Evolutionary conservation across 2,113 vertebrate genomes (phyloP), one percentile per base, ranked within the genome.

Genomic region (Phyllostomus hastatus): DNA sequence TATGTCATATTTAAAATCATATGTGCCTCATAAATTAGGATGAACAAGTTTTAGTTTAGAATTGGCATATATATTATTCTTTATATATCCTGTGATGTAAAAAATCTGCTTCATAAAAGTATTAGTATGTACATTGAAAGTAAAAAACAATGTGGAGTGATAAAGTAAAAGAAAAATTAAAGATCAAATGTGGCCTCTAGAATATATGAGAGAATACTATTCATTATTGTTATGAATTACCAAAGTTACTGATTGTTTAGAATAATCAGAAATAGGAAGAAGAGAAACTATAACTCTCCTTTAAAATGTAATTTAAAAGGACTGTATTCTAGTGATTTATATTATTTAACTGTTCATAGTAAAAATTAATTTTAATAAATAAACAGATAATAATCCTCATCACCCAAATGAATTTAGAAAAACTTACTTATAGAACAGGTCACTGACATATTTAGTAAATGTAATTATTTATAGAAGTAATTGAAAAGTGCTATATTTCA

Each of bases 401-500:
- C 43, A 75, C 43, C 26, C 10, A 96, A 43, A 83, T 69, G 48
- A 90, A 75, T 94, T 94, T 54, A 67, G 54, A 91, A 95, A 93
- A 73, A 26, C 35, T 33, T 92, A 87, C 28, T 92, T 61, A 78
- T 46, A 93, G 26, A 59, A 95, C 0, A 97, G 61, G 64, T 84
- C 76, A 94, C 15, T 96, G 81, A 75, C 35, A 88, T 64, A 87
- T 93, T 94, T 64, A 88, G 35, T 75, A 94, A 97, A 90, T 16
- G 46, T 50, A 72, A 79, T 92, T 94, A 92, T 48, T 95, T 94
- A 95, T 61, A 76, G 82, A 52, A 91, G 41, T 91, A 94, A 90
- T 67, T 93, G 24, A 72, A 89, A 81, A 91, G 2, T 41, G 9
- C 15, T 76, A 20, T 57, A 67, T 67, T 95, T 90, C 54, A 91